Evolutionary conservation across 2,797 vertebrate genomes (phyloP).

Genomic region (Myripristis jacobus): DNA sequence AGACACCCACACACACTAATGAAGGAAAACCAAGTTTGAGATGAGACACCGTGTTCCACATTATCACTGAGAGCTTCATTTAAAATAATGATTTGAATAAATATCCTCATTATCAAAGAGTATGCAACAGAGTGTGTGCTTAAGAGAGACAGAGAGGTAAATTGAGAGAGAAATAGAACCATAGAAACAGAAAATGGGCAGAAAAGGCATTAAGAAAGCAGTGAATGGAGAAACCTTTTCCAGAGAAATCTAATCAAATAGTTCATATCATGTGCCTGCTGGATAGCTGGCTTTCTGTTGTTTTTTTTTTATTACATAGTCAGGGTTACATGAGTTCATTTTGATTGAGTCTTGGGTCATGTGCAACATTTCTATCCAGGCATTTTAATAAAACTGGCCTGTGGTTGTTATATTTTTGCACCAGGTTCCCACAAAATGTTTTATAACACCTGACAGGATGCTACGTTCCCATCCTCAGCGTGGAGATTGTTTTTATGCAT

Average conservation of each 20-base stretch:
- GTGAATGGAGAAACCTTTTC: background rate
- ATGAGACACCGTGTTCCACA: conserved; percentile 2
- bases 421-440: background rate
- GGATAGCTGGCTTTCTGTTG: conserved; percentile 5
- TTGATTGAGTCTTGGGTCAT: conserved; percentile 23
- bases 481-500: conserved; percentile 45
- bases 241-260: conserved; percentile 1
- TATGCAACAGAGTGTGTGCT: background rate
- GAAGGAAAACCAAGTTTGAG: conserved; percentile 1
- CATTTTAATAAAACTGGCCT: conserved; percentile 15
- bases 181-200: background rate
- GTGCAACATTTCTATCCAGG: conserved; percentile 2
- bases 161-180: background rate
- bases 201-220: background rate
- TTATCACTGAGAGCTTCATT: background rate
- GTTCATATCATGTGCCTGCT: conserved; percentile 11
- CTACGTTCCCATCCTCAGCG: conserved; percentile 20
- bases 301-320: background rate
- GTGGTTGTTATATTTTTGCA: background rate
- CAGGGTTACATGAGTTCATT: background rate
- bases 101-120: background rate
- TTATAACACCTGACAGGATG: background rate
- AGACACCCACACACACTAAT: conserved; percentile 6
- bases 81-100: background rate
- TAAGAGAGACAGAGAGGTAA: background rate